Evolutionary conservation across 2,888 invertebrate genomes (phyloP).

Genomic region (Eristalis arbustorum): DNA sequence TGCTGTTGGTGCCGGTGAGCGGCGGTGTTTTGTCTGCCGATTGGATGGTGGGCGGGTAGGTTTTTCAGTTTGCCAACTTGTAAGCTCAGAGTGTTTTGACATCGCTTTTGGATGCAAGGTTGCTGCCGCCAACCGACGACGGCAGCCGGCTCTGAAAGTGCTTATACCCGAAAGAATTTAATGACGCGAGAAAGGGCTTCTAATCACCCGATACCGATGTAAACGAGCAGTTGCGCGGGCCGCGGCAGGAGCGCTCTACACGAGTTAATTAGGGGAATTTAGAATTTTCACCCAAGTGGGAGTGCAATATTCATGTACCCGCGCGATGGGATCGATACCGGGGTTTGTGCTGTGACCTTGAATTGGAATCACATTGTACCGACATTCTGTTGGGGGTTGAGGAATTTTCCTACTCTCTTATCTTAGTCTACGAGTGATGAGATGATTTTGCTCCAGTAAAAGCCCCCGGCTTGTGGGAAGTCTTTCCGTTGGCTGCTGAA

Average conservation of each 20-base stretch:
- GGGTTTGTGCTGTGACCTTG: constrained; percentile 14
- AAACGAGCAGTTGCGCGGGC: neutral
- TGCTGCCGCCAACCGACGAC: neutral
- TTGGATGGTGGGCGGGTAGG: neutral
- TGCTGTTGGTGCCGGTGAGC: neutral
- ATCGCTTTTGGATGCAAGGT: constrained; percentile 35
- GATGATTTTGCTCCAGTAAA: no score
- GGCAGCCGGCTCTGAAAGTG: neutral
- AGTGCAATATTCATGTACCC: constrained; percentile 8
- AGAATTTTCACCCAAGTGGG: constrained; percentile 8
- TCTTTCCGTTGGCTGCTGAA: no score
- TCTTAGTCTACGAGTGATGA: no score
- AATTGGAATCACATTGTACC: neutral
- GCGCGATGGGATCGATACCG: neutral
- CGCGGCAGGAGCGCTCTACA: neutral
- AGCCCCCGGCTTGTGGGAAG: no score
- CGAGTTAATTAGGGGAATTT: constrained; percentile 10
- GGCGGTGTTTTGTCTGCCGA: constrained; percentile 18
- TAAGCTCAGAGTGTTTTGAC: constrained; percentile 46
- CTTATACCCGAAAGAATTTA: constrained; percentile 51
- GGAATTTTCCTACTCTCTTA: no score
- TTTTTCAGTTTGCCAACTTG: constrained; percentile 11
- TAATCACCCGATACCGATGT: constrained; percentile 46
- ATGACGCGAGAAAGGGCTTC: constrained; percentile 63
- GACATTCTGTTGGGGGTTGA: no score